Evolutionary conservation across 1,140 invertebrate species (phyloP), one percentile per base, ranked within the genome.

Genomic region (Stenopsyche tienmushanensis): DNA sequence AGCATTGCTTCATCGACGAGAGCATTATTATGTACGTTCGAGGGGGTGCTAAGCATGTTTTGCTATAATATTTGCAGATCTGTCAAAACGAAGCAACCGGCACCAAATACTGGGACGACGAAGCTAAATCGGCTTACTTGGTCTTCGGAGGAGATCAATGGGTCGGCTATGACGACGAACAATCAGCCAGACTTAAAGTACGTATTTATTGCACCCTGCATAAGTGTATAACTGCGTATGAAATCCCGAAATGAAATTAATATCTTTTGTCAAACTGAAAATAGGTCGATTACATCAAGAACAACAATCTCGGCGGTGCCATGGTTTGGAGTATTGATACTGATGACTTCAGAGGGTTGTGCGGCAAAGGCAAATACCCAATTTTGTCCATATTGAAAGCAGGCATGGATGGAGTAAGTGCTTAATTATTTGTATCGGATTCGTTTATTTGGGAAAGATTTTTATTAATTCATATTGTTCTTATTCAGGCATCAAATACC

Each of bases 281-380:
- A 3, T 17, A 83, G 71, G 75, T 85, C 0, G 80, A 86, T 50
- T 82, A 85, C 54, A 81, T 71, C 1, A 65, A 71, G 44, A 64
- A 73, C 3, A 66, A 75, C 67, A 74, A 83, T 71, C 62, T 85
- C 70, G 85, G 76, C 1, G 86, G 85, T 20, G 77, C 78, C 0
- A 87, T 88, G 85, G 73, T 86, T 10, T 87, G 85, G 86, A 83
- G 82, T 1, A 71, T 87, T 0, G 86, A 87, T 66, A 84, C 83
- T 7, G 85, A 86, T 67, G 85, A 86, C 66, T 84, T 84, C 55
- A 72, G 62, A 20, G 82, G 72, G 18, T 74, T 57, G 59, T 84
- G 71, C 64, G 77, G 73, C 41, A 72, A 47, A 49, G 74, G 69
- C 72, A 77, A 41, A 78, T 84, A 81, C 76, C 80, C 70, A 44